Base-by-base conservation (phyloP, 2,888 invertebrate species). In the Heliconius sara region DNA sequence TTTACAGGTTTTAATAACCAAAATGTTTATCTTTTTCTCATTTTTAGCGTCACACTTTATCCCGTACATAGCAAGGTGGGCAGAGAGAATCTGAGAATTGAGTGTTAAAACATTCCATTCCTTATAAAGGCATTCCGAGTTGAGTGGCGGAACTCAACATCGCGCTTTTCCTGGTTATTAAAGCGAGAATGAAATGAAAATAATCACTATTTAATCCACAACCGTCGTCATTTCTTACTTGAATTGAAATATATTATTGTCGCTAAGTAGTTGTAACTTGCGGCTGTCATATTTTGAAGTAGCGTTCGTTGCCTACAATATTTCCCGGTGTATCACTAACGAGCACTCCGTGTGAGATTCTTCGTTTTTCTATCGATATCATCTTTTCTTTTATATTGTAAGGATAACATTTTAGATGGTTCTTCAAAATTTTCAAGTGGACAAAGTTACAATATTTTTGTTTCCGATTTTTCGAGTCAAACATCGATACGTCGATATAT, bases 301-400 rank as follows among this genome's bases (percentile, higher is more conserved):
- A 52, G n/a, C 72, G 57, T 72, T 72, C 72, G 57, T 57, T 57
- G 72, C 30, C 57, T 34, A 9, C 70, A 39, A 47, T 47, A 30
- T 34, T 68, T 39, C 47, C 43, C 76, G 27, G 74, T 84, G 88
- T 86, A 86, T 86, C 85, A 84, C 89, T 90, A 91, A 90, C 90
- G 90, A 91, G 89, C 89, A 83, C 88, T 83, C 86, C 85, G 82
- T 77, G 85, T 84, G 86, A 71, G 65, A 39, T 87, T 85, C 85
- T 85, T 87, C 86, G 85, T 87, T 87, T 84, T 77, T 70, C 63
- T 79, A 77, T 81, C 57, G 67, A 80, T 47, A 68, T 84, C 78
- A 84, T 84, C 83, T 84, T 86, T 80, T 66, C 77, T 74, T 78
- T 77, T 71, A 63, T 70, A 70, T 80, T 72, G 78, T 78, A 79